A percentile compares a stretch with the other conserved stretches of the same genome.
phyloP scores from a whole-genome alignment of 1,140 invertebrate genomes.

The Meloidogyne floridensis region DNA sequence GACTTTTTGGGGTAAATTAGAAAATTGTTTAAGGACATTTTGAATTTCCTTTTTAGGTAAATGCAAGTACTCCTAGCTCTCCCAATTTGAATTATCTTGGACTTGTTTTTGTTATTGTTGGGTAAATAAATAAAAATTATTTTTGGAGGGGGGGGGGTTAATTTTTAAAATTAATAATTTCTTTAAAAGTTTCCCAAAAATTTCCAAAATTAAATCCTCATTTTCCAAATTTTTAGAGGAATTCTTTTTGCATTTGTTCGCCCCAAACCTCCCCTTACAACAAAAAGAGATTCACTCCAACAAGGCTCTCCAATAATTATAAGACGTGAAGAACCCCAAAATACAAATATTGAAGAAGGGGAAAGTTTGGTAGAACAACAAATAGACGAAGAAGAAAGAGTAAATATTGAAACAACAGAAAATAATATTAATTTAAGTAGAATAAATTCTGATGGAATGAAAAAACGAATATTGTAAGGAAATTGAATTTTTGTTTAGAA shows the following conservation, averaged over 20 bases:
- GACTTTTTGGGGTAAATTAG: slow-evolving; percentile 64
- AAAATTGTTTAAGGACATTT: not conserved
- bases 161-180: not conserved
- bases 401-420: not conserved
- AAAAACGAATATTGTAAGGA: slow-evolving; percentile 3
- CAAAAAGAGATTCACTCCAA: not conserved
- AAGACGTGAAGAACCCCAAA: slow-evolving; percentile 7
- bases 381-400: slow-evolving; percentile 1
- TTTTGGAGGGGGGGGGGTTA: too few relatives aligned
- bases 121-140: slow-evolving; percentile 53
- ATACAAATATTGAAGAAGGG: slow-evolving; percentile 18
- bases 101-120: slow-evolving; percentile 64
- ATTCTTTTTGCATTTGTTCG: slow-evolving; percentile 47
- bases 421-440: not conserved
- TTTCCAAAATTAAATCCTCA: too few relatives aligned
- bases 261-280: slow-evolving; percentile 20
- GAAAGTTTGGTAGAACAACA: slow-evolving; percentile 19
- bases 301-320: not conserved
- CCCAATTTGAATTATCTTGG: slow-evolving; percentile 66
- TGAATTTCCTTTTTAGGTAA: slow-evolving; percentile 26
- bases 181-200: not conserved
- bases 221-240: slow-evolving; percentile 35
- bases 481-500: not conserved
- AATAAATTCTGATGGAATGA: not conserved
- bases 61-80: slow-evolving; percentile 56